Evolutionary conservation across 2,797 vertebrate genomes (phyloP).

Genomic region (Micropoecilia bifurca): DNA sequence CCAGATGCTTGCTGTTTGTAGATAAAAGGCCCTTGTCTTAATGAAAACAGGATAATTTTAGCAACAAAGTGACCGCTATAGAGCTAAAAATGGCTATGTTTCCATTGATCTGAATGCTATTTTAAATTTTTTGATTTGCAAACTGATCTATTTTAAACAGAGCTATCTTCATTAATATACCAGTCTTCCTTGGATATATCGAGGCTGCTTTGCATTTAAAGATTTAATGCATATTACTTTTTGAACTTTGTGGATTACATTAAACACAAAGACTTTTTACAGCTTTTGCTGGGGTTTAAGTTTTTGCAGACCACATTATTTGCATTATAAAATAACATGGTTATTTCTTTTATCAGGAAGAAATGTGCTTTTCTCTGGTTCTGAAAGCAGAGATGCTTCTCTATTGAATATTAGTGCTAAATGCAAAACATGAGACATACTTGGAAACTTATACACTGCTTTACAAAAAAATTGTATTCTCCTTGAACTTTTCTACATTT

Average conservation of each 20-base stretch:
- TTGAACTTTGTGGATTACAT: background rate
- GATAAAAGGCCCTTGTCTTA: constrained; percentile 59
- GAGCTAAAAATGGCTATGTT: constrained; percentile 64
- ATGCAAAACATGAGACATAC: constrained; percentile 15
- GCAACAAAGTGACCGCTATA: constrained; percentile 46
- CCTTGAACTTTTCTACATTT: background rate
- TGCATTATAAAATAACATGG: background rate
- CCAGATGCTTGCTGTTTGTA: constrained; percentile 52
- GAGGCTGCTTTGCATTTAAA: background rate
- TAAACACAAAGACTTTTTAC: background rate
- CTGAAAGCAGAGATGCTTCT: constrained; percentile 27
- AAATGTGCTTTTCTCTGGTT: constrained; percentile 6
- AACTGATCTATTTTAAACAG: constrained; percentile 22
- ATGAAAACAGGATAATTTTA: constrained; percentile 51
- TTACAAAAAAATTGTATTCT: background rate
- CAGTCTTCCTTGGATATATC: background rate
- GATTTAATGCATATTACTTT: background rate
- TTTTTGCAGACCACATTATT: background rate
- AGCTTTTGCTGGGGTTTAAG: background rate
- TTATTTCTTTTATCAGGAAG: background rate
- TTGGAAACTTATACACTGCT: background rate
- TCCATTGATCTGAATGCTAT: constrained; percentile 66
- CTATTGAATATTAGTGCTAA: constrained; percentile 33
- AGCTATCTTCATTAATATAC: background rate
- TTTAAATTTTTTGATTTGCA: constrained; percentile 52